phyloP scores from a whole-genome alignment of 2,797 vertebrate species.

The Anableps anableps region DNA sequence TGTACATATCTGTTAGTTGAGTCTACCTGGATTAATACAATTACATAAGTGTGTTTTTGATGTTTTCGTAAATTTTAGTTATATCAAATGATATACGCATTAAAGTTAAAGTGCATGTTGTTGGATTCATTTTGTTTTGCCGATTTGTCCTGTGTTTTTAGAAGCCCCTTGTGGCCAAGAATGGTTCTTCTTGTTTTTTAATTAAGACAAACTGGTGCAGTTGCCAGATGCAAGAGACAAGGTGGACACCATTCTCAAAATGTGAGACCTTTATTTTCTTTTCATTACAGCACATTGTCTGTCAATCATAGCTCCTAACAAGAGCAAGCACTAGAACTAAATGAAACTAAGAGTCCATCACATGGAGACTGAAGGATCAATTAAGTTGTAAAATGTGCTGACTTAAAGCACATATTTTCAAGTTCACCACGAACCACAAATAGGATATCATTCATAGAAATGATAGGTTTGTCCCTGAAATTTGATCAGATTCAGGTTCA shows the following conservation, averaged over 20 bases:
- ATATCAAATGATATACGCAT: neutral
- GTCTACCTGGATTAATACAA: neutral
- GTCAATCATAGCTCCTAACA: neutral
- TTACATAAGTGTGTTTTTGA: neutral
- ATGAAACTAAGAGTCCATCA: neutral
- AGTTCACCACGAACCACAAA: constrained; percentile 2
- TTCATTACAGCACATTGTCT: neutral
- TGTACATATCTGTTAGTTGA: neutral
- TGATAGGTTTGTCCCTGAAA: neutral
- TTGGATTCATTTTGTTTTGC: neutral
- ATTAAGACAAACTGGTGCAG: constrained; percentile 2
- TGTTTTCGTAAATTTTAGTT: neutral
- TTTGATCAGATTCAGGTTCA: constrained; percentile 1
- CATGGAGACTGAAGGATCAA: neutral
- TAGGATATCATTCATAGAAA: neutral
- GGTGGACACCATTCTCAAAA: neutral
- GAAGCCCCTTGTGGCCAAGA: constrained; percentile 32
- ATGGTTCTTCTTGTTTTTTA: constrained; percentile 1
- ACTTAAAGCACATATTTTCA: neutral
- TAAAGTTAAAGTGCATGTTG: neutral
- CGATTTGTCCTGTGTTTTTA: neutral
- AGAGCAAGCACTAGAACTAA: neutral
- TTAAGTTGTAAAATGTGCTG: neutral
- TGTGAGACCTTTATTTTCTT: neutral
- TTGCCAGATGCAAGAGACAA: neutral